Evolutionary conservation across 2,888 invertebrate genomes (phyloP), one percentile per base, ranked within the genome.

Genomic region (Meliscaeva auricollis): DNA sequence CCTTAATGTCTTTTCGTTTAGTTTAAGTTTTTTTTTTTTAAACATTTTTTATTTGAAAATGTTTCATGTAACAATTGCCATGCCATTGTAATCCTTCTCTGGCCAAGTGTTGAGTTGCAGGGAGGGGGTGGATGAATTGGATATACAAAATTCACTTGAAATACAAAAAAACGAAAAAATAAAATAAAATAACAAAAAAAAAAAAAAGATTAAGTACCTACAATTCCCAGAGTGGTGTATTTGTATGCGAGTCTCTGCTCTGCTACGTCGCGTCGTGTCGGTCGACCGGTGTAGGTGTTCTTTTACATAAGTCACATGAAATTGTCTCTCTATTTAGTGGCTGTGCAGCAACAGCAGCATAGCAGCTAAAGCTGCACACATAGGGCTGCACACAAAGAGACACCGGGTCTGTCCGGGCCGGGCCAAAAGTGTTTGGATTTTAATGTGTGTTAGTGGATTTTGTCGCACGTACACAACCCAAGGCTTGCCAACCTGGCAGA

Each of bases 391-490:
- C 48, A 62, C 26, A 56, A 76, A 76, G 81, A 85, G 85, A 85
- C 85, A 85, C 85, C 76, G 85, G 81, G 85, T 85, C 85, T 85
- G 73, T 76, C 73, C 73, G 73, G 81, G 81, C 54, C 76, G 35
- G 38, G 35, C 35, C 9, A 9, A 75, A 64, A 62, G 79, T 83
- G 64, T 69, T 72, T 68, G 82, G 20, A 6, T 56, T 56, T 58
- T 60, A 32, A 74, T 78, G 17, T 72, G 50, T 69, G 35, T 60
- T 35, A 30, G 66, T 66, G 38, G 64, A 72, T 60, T 78, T 69
- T 64, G 46, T 62, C 60, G 30, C 58, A 69, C 48, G 13, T 46
- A 9, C 46, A 78, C 60, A 46, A 69, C 11, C 35, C 15, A 35
- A 72, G 11, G 58, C 66, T 41, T 35, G 26, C 22, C 20, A 70